phyloP scores from a whole-genome alignment of 2,888 invertebrate genomes.

The Hydropsyche betteni region DNA sequence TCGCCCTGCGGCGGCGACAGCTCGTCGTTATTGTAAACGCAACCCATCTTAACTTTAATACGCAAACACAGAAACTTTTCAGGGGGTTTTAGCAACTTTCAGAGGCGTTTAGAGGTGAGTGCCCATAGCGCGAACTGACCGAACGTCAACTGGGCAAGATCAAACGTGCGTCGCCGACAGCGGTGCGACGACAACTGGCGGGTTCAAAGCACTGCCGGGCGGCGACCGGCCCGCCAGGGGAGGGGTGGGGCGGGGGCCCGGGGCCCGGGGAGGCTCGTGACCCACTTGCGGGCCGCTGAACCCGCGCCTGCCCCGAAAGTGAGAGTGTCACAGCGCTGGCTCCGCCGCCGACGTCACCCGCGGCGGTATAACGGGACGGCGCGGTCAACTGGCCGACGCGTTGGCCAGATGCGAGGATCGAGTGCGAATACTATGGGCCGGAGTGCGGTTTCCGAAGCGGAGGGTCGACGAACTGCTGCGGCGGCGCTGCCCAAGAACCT shows the following conservation, averaged over 20 bases:
- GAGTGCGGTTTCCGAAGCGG: too few species aligned
- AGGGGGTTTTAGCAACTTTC: too few species aligned
- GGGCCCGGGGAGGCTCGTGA: slow-evolving; percentile 76
- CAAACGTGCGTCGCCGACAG: slow-evolving; percentile 53
- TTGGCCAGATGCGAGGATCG: slow-evolving; percentile 21
- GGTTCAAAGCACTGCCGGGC: slow-evolving; percentile 60
- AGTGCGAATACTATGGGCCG: not conserved
- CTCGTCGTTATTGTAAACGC: slow-evolving; percentile 50
- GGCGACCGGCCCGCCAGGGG: slow-evolving; percentile 69
- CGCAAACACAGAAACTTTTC: too few species aligned
- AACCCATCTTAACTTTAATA: slow-evolving; percentile 41
- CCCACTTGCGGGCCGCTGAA: slow-evolving; percentile 83
- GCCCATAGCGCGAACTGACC: not conserved
- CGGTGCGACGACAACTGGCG: slow-evolving; percentile 60
- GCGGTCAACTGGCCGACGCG: slow-evolving; percentile 54
- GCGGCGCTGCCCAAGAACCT: too few species aligned
- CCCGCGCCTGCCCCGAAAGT: slow-evolving; percentile 70
- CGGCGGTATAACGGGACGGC: slow-evolving; percentile 55
- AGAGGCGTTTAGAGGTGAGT: not conserved
- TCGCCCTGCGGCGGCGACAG: slow-evolving; percentile 45
- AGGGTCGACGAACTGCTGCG: too few species aligned
- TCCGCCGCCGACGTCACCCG: not conserved
- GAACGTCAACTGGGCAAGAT: not conserved
- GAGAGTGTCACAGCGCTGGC: slow-evolving; percentile 61
- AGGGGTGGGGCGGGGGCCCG: slow-evolving; percentile 64